phyloP scores from a whole-genome alignment of 2,888 invertebrate species.

The Athalia rosae region DNA sequence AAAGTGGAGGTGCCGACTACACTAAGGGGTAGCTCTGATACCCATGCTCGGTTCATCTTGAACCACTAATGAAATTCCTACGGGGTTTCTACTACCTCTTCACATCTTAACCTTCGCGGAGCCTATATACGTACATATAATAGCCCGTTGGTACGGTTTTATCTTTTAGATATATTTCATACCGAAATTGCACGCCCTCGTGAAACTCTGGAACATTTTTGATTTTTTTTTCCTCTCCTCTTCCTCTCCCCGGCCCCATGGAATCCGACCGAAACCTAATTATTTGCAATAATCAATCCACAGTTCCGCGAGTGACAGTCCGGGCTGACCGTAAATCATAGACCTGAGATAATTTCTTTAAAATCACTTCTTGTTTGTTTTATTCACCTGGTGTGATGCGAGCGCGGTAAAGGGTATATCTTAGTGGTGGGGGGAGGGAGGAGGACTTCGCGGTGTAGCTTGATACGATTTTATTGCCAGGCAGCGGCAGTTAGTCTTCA shows the following conservation, averaged over 20 bases:
- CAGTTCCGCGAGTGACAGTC: too few species aligned
- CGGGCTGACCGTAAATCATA: too few species aligned
- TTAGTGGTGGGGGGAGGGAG: constrained; percentile 8
- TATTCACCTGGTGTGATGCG: too few species aligned
- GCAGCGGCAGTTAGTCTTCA: constrained; percentile 66
- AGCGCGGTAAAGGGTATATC: constrained; percentile 10
- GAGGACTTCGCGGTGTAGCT: constrained; percentile 53
- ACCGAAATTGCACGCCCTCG: too few species aligned
- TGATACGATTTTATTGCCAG: constrained; percentile 65
- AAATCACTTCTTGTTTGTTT: background rate
- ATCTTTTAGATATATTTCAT: background rate
- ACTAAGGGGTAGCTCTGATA: constrained; percentile 50
- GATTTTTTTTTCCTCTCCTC: background rate
- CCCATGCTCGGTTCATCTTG: constrained; percentile 57
- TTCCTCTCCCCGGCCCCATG: too few species aligned
- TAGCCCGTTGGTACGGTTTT: background rate
- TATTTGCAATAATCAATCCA: too few species aligned
- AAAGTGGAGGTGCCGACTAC: too few species aligned
- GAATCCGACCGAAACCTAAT: too few species aligned
- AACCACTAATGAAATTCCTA: constrained; percentile 61
- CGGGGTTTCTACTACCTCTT: constrained; percentile 36
- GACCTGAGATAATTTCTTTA: too few species aligned
- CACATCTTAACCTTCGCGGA: background rate
- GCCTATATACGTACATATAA: background rate
- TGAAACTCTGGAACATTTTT: background rate